These are phyloP conservation scores for Gulo gulo DNA, from an alignment of 2,113 vertebrate genomes.

Conservation along the genomic window DNA sequence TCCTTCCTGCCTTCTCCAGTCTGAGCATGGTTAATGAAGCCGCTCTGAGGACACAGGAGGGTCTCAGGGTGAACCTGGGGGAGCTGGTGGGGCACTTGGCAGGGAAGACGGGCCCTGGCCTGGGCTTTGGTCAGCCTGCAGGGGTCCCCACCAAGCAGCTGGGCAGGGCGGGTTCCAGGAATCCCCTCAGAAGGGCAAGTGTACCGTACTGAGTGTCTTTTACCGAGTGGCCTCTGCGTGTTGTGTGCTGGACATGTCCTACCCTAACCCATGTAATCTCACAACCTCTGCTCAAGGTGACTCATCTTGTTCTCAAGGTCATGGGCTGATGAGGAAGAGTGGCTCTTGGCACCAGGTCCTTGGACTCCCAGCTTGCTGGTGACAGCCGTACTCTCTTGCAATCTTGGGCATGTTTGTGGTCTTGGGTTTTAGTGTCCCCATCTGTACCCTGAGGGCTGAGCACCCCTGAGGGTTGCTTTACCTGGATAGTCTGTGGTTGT, in stretches of 20 bases:
- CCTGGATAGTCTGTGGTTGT: background rate
- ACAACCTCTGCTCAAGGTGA: background rate
- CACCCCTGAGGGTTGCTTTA: background rate
- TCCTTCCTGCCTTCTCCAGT: fast-evolving
- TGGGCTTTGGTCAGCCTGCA: too few species aligned
- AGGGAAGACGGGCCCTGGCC: background rate
- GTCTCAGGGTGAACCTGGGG: background rate
- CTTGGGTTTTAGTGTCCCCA: background rate
- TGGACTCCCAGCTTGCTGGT: background rate
- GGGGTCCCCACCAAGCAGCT: background rate
- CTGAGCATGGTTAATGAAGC: background rate
- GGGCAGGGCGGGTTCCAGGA: background rate
- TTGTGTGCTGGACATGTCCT: background rate
- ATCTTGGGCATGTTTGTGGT: background rate
- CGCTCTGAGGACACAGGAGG: background rate
- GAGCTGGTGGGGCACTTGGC: background rate
- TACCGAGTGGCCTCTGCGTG: fast-evolving
- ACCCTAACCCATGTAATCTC: background rate
- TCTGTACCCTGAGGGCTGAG: background rate
- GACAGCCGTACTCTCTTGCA: too few species aligned
- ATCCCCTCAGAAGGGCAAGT: background rate
- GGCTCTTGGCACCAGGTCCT: background rate
- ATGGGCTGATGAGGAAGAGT: background rate
- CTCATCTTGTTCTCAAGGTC: background rate
- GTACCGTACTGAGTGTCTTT: fast-evolving